Base-by-base conservation (phyloP, 2,113 vertebrate species). In the Cynopterus brachyotis region DNA sequence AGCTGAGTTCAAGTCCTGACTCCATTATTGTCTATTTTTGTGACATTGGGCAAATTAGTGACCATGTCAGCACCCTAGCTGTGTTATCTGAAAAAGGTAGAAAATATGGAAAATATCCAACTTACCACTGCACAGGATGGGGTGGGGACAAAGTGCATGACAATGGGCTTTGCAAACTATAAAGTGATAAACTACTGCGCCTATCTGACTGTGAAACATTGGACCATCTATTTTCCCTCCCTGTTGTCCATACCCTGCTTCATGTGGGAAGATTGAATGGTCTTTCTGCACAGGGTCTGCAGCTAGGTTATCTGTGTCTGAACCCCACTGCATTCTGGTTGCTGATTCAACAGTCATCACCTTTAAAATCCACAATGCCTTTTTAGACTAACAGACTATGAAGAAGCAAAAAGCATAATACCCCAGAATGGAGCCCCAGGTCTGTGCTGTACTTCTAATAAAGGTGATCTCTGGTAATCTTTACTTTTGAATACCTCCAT, bases 401-500 rank as follows among this genome's bases (percentile, higher is more conserved):
- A 92, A 72, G 57, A 85, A 40, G 67, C 84, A 89, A 37, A 66
- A 94, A 35, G 55, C 67, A 28, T 45, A 8, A 32, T 28, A 35
- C 45, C 15, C 32, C 62, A n/a, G 62, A 42, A 66, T 57, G 50
- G 79, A 82, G 40, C 47, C 35, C 30, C 15, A 64, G 32, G 19
- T 45, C 95, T 15, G 67, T 6, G 17, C 45, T 67, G 19, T 40
- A 45, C 83, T 45, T 94, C 79, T 82, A 55, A 60, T 78, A 84
- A 98, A 98, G 96, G 97, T 91, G 88, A 96, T 96, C 84, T 94
- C 95, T 85, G 90, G 87, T 89, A 87, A 92, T 86, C 95, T 85
- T 93, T 97, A 92, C 42, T 97, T 94, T 96, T 96, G 92, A 98
- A 96, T 96, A 85, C 55, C 47, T 97, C 94, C 50, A 4, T 2